Conservation (phyloP, 2,113 vertebrate genomes). For the Odontophorus gujanensis region DNA sequence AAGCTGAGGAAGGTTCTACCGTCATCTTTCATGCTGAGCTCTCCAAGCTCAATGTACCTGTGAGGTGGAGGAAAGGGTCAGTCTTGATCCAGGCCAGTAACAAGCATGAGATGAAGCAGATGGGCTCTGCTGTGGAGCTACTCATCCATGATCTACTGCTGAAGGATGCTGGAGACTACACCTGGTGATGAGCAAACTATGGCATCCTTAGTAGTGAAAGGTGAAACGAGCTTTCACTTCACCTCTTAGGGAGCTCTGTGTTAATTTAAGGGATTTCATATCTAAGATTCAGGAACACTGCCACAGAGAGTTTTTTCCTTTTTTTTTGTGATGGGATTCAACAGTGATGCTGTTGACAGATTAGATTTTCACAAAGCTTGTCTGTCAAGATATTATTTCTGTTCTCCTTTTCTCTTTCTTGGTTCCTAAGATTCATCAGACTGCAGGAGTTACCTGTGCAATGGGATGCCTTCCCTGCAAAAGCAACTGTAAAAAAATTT, state of each 20-base stretch:
- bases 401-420: neutral
- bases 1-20: neutral
- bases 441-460: neutral
- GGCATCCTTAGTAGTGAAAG: constrained; percentile 18
- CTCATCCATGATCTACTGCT: neutral
- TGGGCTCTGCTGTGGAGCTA: neutral
- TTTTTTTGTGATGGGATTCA: neutral
- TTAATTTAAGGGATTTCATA: neutral
- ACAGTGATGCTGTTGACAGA: neutral
- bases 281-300: too few relatives aligned
- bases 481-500: neutral
- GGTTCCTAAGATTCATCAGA: neutral
- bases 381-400: neutral
- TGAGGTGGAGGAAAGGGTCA: constrained; percentile 29
- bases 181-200: neutral
- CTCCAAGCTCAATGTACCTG: neutral
- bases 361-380: neutral
- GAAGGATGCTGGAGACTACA: constrained; percentile 27
- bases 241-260: neutral
- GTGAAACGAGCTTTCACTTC: neutral
- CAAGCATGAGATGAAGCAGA: constrained; percentile 44
- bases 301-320: neutral
- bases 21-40: neutral
- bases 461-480: neutral
- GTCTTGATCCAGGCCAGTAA: constrained; percentile 8